Base-by-base conservation (phyloP, 2,113 vertebrate genomes). In the Charina bottae region DNA sequence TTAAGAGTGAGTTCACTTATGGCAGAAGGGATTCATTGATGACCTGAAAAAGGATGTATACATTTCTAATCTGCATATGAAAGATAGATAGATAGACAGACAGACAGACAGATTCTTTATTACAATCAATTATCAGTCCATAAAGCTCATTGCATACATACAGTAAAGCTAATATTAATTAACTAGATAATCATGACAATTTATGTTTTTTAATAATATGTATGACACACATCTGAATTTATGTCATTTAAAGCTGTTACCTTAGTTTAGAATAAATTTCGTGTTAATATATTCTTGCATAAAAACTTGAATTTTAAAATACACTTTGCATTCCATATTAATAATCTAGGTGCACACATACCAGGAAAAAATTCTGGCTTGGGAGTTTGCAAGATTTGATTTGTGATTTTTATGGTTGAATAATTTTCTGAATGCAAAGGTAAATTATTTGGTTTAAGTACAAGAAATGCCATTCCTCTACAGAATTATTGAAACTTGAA, bases 381-480 rank as follows among this genome's bases (percentile, higher is more conserved):
- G 9, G 21, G n/a, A 49, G 15, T 84, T 49, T 64, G 28, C 21
- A 85, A 90, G 42, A 28, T 46, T 49, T 64, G 86, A 90, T 90
- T 54, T 55, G 17, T 85, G 12, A 54, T 49, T 15, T 59, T 85
- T 85, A 49, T 11, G 15, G 0, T 53, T 62, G 84, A 21, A 64
- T 91, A 62, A 91, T 54, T 23, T 64, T 68, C 21, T 33, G 64
- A 59, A 91, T 78, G 4, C 24, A 91, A 88, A 87, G 17, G 23
- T 28, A 28, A 37, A 64, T 59, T 13, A 24, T 78, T 85, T 33
- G 58, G 4, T 46, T n/a, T 90, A 21, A 24, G 42, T 54, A 46
- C 10, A 85, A 60, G 56, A 10, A 17, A 23, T 54, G 26, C 19
- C 6, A 55, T 15, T 54, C 42, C 46, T 68, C 23, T 37, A 37